Evolutionary conservation across 1,140 invertebrate genomes (phyloP), one percentile per base, ranked within the genome.

Genomic region (Sycophila sp.): DNA sequence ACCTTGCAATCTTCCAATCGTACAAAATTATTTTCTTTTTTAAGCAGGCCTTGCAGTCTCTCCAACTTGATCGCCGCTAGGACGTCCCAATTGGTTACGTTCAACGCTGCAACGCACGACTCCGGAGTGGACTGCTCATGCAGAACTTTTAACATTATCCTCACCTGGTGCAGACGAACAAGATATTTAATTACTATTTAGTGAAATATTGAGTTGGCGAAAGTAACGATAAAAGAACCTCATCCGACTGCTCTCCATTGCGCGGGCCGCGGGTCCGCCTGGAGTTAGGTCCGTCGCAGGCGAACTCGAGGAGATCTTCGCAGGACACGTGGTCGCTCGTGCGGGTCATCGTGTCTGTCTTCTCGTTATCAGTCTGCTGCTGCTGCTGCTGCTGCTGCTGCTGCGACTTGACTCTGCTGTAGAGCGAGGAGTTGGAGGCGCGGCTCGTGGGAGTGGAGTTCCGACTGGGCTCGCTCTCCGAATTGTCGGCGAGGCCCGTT

Each of bases 221-320:
- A 45, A 19, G n/a, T 40, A 3, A 3, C 38, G 34, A 45, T 13
- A 38, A 45, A 74, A 94, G 87, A 47, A 98, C 94, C 89, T 97
- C 95, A 81, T 97, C 95, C 1, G 94, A 94, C 75, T 94, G 93
- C 1, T 91, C 89, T 2, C 94, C 94, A 55, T 93, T 90, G n/a
- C 91, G 90, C n/a, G 92, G 89, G 0, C 94, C 93, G 26, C 87
- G 87, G 4, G 89, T 89, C 64, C 88, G 77, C 53, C 85, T 78
- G 4, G 84, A 83, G 74, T 92, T 93, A 0, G 94, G 93, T 64
- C 93, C 93, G 76, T 94, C 92, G 78, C 94, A 92, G 6, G 95
- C 93, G 86, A 97, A 97, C 78, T 97, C 95, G 28, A 97, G 84
- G 42, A 97, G 84, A 88, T 98, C 96, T 85, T 97, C 95, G 77